Base-by-base conservation (phyloP, 2,888 invertebrate species). In the Tuberolachnus salignus region DNA sequence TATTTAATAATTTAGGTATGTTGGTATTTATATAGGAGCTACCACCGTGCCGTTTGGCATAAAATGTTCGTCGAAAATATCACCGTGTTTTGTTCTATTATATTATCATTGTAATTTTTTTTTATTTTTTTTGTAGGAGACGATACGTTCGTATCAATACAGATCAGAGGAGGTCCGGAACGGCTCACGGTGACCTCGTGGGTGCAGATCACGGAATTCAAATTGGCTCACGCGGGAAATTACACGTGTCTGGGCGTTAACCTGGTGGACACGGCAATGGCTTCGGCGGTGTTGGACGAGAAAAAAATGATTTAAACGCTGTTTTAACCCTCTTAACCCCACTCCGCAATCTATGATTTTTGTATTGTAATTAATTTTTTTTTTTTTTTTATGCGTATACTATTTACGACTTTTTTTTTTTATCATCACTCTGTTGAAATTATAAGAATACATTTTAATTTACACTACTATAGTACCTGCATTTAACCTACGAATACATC, bases 111-210 rank as follows among this genome's bases (percentile, higher is more conserved):
- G n/a, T n/a, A n/a, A n/a, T 44, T 10, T 34, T 13, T 34, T 16
- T 34, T 59, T 8, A 2, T 63, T 23, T 23, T 49, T 3, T 19
- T 10, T n/a, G 11, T 23, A 75, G 75, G 75, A 26, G 75, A 75
- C 57, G 75, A 75, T 57, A 57, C 55, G 13, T 4, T 66, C 57
- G 26, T 75, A 9, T 19, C 66, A 11, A 75, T 75, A 67, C 75
- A 75, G 23, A 75, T 57, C 19, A 44, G 75, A 75, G 75, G 75
- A 26, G 75, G 75, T 16, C 75, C 75, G 11, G 66, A 75, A 21
- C 66, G 46, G 23, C 16, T 57, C 10, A 67, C 66, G 0, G 75
- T 75, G 4, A 57, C 66, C 3, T 75, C 75, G 16, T 75, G 75
- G 75, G 75, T 75, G 16, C 75, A 75, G 46, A 75, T 75, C 13